Evolutionary conservation across 1,140 invertebrate genomes (phyloP).

Genomic region (Danaus plexippus): DNA sequence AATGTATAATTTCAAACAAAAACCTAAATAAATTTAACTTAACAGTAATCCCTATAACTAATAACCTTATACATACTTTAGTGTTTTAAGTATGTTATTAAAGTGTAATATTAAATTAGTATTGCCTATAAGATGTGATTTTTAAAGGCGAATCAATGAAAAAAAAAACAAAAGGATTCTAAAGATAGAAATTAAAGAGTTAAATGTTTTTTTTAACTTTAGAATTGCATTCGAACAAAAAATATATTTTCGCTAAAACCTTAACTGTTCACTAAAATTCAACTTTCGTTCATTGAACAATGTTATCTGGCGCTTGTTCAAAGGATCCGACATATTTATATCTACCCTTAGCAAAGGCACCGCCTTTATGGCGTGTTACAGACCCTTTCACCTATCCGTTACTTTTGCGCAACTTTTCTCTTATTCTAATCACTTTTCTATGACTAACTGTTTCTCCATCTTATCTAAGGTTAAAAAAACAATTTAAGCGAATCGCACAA

Average conservation of each 20-base stretch:
- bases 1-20: no score
- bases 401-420: slow-evolving; percentile 41
- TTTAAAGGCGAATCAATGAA: no score
- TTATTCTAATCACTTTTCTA: slow-evolving; percentile 38
- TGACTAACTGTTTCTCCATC: slow-evolving; percentile 30
- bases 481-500: slow-evolving; percentile 21
- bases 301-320: slow-evolving; percentile 27
- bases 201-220: no score
- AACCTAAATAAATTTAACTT: no score
- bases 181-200: no score
- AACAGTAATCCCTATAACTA: no score
- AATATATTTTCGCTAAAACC: slow-evolving; percentile 13
- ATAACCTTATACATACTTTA: no score
- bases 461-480: slow-evolving; percentile 20
- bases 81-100: no score
- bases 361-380: slow-evolving; percentile 40
- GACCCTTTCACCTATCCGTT: slow-evolving; percentile 42
- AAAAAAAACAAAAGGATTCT: no score
- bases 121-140: no score
- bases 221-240: no score
- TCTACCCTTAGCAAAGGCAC: slow-evolving; percentile 39
- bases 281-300: slow-evolving; percentile 42
- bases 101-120: no score
- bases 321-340: slow-evolving; percentile 57
- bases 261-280: slow-evolving; percentile 52